Conservation (phyloP, 2,888 invertebrate genomes). For the Aproaerema taeniolella region DNA sequence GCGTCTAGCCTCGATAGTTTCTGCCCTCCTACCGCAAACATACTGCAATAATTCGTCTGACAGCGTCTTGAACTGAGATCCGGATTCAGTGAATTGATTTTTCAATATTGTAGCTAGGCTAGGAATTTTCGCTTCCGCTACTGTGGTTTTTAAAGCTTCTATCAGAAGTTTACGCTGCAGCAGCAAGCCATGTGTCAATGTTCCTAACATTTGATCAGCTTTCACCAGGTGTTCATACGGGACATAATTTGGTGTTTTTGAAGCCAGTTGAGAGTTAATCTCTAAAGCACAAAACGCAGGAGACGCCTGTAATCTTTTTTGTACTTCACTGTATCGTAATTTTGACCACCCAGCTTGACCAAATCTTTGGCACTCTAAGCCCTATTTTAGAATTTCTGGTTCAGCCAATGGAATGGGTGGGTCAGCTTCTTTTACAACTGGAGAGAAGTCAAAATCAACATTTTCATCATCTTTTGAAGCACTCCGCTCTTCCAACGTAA, state of each 20-base stretch:
- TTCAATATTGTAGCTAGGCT: no score
- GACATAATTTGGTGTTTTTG: conserved; percentile 11
- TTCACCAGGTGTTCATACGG: conserved; percentile 14
- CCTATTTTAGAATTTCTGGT: conserved; percentile 9
- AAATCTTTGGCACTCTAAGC: conserved; percentile 14
- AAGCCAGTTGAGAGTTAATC: not conserved
- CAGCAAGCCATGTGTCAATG: conserved; percentile 17
- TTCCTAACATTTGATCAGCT: conserved; percentile 13
- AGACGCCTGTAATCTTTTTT: conserved; percentile 17
- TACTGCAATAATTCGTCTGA: conserved; percentile 19
- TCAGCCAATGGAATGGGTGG: conserved; percentile 1
- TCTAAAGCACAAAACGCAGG: conserved; percentile 1
- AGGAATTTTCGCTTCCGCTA: not conserved
- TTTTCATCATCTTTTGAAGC: not conserved
- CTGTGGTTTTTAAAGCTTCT: no score
- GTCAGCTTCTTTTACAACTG: conserved; percentile 4
- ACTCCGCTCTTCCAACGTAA: not conserved
- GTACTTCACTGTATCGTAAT: conserved; percentile 16
- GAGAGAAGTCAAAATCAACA: not conserved
- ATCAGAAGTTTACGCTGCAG: conserved; percentile 14
- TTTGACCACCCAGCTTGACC: conserved; percentile 10
- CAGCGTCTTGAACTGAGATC: conserved; percentile 12
- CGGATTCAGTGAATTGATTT: conserved; percentile 2
- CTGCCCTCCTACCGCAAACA: conserved; percentile 13
- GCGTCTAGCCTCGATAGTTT: not conserved